Evolutionary conservation across 2,113 vertebrate genomes (phyloP).

Genomic region (Rhinoderma darwinii): DNA sequence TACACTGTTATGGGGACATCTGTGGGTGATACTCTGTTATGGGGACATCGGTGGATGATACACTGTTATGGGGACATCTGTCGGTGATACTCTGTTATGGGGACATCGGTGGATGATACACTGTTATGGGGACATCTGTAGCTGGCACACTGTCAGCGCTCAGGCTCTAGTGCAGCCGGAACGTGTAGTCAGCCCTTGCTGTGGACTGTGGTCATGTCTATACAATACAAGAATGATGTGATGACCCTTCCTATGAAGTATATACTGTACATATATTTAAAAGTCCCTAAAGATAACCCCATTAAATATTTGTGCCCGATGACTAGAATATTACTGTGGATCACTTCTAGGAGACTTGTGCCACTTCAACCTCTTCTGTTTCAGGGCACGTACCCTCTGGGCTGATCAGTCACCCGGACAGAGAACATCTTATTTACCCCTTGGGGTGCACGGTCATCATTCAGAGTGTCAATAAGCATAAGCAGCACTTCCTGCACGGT

Average conservation of each 20-base stretch:
- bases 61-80: too few relatives aligned
- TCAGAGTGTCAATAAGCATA: constrained; percentile 74
- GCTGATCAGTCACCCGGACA: constrained; percentile 83
- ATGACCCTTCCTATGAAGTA: too few relatives aligned
- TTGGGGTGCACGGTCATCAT: constrained; percentile 85
- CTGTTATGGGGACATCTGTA: neutral
- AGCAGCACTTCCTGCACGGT: constrained; percentile 83
- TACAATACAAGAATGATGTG: too few relatives aligned
- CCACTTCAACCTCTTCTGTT: neutral
- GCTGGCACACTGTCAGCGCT: neutral
- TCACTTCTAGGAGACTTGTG: neutral
- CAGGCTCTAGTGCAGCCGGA: too few relatives aligned
- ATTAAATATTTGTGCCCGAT: too few relatives aligned
- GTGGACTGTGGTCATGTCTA: too few relatives aligned
- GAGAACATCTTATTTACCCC: constrained; percentile 84
- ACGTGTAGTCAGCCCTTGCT: too few relatives aligned
- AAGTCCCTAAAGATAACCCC: too few relatives aligned
- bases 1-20: neutral
- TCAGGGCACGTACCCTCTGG: constrained; percentile 81
- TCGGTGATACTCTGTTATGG: too few relatives aligned
- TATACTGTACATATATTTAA: too few relatives aligned
- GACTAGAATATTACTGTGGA: neutral
- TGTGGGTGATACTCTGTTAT: too few relatives aligned
- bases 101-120: neutral
- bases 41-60: too few relatives aligned